Evolutionary conservation across 2,797 vertebrate genomes (phyloP), one percentile per base, ranked within the genome.

Genomic region (Catharus ustulatus): DNA sequence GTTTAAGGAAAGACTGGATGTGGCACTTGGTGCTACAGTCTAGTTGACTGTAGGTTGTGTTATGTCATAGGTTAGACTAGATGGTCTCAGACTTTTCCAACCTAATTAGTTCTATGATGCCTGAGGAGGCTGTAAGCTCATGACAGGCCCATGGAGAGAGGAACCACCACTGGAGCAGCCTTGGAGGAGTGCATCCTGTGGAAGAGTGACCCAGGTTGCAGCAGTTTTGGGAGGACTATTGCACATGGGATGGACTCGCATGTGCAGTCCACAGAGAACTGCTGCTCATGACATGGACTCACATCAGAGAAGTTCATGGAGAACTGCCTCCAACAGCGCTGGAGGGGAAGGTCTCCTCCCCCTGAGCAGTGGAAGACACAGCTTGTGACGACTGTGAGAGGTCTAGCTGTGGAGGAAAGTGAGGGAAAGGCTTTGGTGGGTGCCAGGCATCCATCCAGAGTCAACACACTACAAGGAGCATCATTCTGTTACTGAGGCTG

Each of bases 211-310:
- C 22, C 17, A 61, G 1, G 4, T 27, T 38, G 27, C 18, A 54
- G n/a, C 14, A 54, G n/a, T 18, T 38, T n/a, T 7, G n/a, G 12
- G 29, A 46, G 19, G 12, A 38, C 42, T 46, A 16, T 3, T 63
- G 11, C 2, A 19, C 1, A 0, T 43, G 32, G 24, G 19, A 36
- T 23, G 40, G 26, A 32, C 46, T 14, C 30, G 30, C 13, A 17
- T 46, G 2, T 30, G 45, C 20, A 67, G 27, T 6, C 45, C 15
- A 32, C 11, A 27, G 29, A 57, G 9, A 40, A 34, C 20, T 68
- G 24, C 3, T 59, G 16, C 9, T 29, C 1, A 0, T 30, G 32
- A 34, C 26, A 43, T 36, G 13, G 32, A 30, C 8, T 15, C 15
- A 32, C 6, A 16, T 3, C 3, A 11, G 18, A 51, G 26, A 43